Conservation (phyloP, 2,888 invertebrate genomes). For the Diabrotica balteata region DNA sequence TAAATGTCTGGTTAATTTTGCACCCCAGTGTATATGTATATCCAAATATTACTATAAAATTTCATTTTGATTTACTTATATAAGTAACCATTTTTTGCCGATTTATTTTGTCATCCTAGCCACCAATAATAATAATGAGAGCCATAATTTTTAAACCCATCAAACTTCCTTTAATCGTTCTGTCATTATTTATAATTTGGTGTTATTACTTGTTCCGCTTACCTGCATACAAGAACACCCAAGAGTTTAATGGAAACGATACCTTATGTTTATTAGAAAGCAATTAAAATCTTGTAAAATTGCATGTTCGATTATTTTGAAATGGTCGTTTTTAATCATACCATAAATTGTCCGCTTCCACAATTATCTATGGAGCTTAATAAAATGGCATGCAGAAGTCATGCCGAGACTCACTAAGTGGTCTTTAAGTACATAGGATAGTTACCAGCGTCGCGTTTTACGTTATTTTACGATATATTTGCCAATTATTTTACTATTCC, state of each 20-base stretch:
- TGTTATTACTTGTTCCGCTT: not conserved
- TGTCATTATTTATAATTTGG: not conserved
- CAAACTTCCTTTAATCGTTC: not conserved
- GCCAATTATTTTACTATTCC: no score
- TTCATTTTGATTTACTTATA: no score
- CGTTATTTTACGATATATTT: no score
- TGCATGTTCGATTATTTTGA: slow-evolving; percentile 28
- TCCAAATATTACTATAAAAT: no score
- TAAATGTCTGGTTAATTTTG: no score
- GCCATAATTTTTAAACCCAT: no score
- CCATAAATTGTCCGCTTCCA: slow-evolving; percentile 24
- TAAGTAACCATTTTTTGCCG: no score
- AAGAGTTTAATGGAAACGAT: slow-evolving; percentile 8
- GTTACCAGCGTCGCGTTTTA: no score
- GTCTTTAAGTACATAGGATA: not conserved
- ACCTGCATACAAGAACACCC: not conserved
- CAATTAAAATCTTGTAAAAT: slow-evolving; percentile 25
- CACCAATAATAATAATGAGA: no score
- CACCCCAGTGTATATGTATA: no score
- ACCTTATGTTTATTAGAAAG: slow-evolving; percentile 26
- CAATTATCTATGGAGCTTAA: slow-evolving; percentile 26
- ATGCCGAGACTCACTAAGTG: slow-evolving; percentile 4
- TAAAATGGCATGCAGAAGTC: slow-evolving; percentile 18
- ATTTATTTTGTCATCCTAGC: no score
- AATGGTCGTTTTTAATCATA: slow-evolving; percentile 21